Evolutionary conservation across 1,140 invertebrate genomes (phyloP).

Genomic region (Drosophila serrata): DNA sequence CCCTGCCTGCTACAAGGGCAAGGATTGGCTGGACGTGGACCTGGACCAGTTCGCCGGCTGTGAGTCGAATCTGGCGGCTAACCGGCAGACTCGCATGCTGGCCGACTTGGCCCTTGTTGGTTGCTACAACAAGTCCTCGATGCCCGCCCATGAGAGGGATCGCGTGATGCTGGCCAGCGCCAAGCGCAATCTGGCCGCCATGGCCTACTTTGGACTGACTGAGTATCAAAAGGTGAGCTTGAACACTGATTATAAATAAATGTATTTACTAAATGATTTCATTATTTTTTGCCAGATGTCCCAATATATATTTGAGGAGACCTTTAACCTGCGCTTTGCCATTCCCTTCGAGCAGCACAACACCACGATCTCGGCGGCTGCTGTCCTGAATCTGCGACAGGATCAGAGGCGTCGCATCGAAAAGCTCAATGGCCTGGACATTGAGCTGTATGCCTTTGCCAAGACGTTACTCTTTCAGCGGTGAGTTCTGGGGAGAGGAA

Average conservation of each 20-base stretch:
- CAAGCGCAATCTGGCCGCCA: conserved; percentile 96
- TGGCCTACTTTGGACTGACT: conserved; percentile 99
- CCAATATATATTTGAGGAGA: conserved; percentile 98
- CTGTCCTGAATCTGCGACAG: conserved; percentile 90
- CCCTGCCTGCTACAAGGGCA: conserved; percentile 91
- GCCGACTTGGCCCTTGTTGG: conserved; percentile 97
- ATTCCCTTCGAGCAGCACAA: conserved; percentile 96
- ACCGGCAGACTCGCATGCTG: conserved; percentile 99
- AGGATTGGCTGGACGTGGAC: conserved; percentile 88
- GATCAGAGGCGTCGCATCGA: conserved; percentile 92
- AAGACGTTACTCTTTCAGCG: conserved; percentile 93
- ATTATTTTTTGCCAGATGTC: conserved; percentile 88
- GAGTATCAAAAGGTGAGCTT: conserved; percentile 94
- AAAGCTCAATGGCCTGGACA: conserved; percentile 94
- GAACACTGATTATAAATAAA: neutral
- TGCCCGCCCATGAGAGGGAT: conserved; percentile 90
- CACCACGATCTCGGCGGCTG: conserved; percentile 92
- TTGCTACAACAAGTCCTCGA: conserved; percentile 96
- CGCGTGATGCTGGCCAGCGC: conserved; percentile 96
- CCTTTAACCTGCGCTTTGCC: conserved; percentile 96
- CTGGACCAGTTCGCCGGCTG: conserved; percentile 96
- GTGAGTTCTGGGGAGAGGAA: conserved; percentile 70
- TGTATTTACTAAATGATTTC: neutral
- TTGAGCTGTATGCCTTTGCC: conserved; percentile 97
- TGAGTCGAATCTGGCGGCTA: conserved; percentile 96